These are phyloP conservation scores for Cryptocephalus moraei DNA, from an alignment of 2,888 invertebrate genomes.

Conservation along the genomic window DNA sequence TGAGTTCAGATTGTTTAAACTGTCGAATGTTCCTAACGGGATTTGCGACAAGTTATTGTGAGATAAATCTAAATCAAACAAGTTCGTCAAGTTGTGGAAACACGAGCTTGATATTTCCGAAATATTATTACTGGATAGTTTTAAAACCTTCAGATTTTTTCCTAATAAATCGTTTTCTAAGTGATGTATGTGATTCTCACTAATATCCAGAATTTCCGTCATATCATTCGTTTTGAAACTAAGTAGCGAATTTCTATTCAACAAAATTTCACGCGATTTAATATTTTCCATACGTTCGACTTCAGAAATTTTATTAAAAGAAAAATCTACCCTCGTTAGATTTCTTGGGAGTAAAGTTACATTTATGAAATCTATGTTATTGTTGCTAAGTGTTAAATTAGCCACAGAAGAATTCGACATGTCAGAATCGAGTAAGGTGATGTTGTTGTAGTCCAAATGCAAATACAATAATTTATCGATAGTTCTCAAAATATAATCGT, in stretches of 20 bases:
- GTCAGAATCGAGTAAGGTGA: background rate
- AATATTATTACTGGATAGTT: conserved; percentile 1
- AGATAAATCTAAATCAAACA: conserved; percentile 3
- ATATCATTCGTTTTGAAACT: background rate
- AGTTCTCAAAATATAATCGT: no score
- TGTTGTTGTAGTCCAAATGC: background rate
- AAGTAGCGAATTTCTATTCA: no score
- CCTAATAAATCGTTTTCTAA: conserved; percentile 1
- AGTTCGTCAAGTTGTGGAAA: conserved; percentile 2
- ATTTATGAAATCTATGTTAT: conserved; percentile 1
- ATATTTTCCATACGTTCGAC: background rate
- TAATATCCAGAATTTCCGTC: background rate
- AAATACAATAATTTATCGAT: no score
- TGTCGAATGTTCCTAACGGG: conserved; percentile 6
- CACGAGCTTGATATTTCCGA: background rate
- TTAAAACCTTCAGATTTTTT: background rate
- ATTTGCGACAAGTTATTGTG: conserved; percentile 2
- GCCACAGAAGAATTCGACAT: background rate
- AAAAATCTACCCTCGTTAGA: background rate
- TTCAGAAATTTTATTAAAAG: background rate
- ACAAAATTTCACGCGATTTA: no score
- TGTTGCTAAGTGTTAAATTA: background rate
- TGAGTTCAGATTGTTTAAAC: background rate
- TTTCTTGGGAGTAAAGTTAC: background rate
- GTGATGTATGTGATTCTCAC: conserved; percentile 1